A percentile compares a stretch with the other conserved stretches of the same genome.
Conservation (phyloP, 2,888 invertebrate species). For the Hydrotaea diabolus region DNA sequence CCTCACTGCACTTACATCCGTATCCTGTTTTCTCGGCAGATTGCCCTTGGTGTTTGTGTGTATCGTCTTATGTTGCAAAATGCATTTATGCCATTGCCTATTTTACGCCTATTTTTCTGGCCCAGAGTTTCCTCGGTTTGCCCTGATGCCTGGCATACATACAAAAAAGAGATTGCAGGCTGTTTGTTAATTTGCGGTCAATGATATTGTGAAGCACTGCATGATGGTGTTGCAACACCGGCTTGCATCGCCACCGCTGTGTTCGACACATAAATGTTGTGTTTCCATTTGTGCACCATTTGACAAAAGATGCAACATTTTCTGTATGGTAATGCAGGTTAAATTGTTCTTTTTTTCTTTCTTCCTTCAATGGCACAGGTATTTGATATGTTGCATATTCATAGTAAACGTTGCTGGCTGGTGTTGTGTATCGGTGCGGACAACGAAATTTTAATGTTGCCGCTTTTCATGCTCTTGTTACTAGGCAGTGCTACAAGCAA, state of each 20-base stretch:
- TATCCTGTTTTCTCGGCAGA: conserved; percentile 19
- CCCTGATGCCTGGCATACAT: neutral
- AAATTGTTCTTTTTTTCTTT: conserved; percentile 30
- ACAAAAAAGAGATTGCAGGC: neutral
- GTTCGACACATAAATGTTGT: conserved; percentile 24
- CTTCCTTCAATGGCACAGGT: conserved; percentile 32
- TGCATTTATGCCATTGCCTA: conserved; percentile 51
- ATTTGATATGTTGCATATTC: conserved; percentile 7
- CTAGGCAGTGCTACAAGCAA: conserved; percentile 20
- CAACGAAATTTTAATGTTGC: conserved; percentile 36
- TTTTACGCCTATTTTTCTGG: conserved; percentile 55
- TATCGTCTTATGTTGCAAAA: conserved; percentile 52
- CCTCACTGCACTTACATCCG: neutral
- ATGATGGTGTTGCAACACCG: neutral
- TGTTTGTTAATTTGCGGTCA: conserved; percentile 7
- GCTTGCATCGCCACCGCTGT: neutral
- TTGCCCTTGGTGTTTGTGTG: conserved; percentile 48
- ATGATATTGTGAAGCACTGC: neutral
- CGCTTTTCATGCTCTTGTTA: conserved; percentile 19
- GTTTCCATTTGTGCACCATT: conserved; percentile 41
- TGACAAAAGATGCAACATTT: conserved; percentile 63
- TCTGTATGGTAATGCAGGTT: conserved; percentile 45
- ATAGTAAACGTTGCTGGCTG: neutral
- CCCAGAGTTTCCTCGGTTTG: conserved; percentile 34
- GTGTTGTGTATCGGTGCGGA: neutral